Percentiles rank a stretch among this genome's conserved stretches.
Evolutionary conservation across 2,797 vertebrate genomes (phyloP).

Genomic region (Scyliorhinus canicula): DNA sequence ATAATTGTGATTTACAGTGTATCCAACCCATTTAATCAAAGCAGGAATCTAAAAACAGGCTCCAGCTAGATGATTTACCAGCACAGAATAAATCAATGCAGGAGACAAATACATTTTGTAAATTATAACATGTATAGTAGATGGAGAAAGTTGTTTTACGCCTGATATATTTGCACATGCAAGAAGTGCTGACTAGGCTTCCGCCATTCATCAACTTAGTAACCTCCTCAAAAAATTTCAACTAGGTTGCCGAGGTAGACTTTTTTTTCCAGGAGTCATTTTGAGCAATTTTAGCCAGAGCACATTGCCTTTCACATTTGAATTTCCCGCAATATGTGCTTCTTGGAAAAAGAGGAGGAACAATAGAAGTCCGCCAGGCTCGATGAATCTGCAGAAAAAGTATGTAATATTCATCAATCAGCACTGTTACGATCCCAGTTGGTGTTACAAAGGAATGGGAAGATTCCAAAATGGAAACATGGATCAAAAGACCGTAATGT

Average conservation of each 20-base stretch:
- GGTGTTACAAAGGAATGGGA: too few species aligned
- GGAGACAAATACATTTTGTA: background rate
- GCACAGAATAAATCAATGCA: background rate
- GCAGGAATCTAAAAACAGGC: background rate
- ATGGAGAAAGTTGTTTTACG: background rate
- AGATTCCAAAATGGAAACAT: too few species aligned
- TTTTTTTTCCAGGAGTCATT: background rate
- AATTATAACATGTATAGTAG: background rate
- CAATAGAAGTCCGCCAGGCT: background rate
- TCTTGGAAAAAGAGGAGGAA: background rate
- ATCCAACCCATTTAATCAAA: slow-evolving; percentile 25
- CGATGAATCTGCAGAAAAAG: background rate
- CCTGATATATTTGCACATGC: background rate
- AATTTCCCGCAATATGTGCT: background rate
- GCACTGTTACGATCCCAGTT: too few species aligned
- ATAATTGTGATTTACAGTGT: slow-evolving; percentile 28
- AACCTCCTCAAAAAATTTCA: background rate
- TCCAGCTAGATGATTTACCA: background rate
- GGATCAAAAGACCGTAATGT: too few species aligned
- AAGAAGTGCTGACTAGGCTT: background rate
- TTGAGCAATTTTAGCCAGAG: background rate
- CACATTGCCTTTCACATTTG: background rate
- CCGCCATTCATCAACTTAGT: background rate
- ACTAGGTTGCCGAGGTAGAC: background rate
- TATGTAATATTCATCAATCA: background rate